phyloP scores from a whole-genome alignment of 2,113 vertebrate species.

The Recurvirostra avosetta region DNA sequence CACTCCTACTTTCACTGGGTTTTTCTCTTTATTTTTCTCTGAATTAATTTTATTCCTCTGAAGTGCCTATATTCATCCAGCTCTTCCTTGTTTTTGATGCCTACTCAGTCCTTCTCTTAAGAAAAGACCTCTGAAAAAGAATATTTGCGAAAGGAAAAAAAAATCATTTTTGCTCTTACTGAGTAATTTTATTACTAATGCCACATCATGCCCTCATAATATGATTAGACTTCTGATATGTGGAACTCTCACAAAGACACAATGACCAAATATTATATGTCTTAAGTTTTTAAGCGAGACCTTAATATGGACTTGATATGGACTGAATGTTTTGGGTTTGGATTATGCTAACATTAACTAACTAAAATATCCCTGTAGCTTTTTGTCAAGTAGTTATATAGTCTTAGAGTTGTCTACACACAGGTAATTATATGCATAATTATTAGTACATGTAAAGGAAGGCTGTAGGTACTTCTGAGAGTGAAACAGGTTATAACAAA shows the following conservation, averaged over 20 bases:
- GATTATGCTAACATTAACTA: constrained; percentile 1
- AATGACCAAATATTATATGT: not conserved
- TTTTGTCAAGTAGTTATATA: constrained; percentile 29
- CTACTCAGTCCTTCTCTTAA: not conserved
- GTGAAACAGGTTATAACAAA: constrained; percentile 21
- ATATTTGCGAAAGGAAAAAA: not conserved
- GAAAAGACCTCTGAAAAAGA: not conserved
- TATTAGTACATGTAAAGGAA: not conserved
- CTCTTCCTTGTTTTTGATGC: not conserved
- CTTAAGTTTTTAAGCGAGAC: not conserved
- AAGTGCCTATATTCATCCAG: not conserved
- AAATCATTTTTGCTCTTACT: not conserved
- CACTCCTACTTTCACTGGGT: not conserved
- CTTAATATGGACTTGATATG: not conserved
- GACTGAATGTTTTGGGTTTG: not conserved
- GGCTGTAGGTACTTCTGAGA: not conserved
- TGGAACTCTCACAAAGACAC: not conserved
- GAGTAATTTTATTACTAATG: not conserved
- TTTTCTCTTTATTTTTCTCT: not conserved
- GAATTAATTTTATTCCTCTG: not conserved
- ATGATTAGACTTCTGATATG: not conserved
- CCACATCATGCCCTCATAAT: not conserved
- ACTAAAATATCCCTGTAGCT: constrained; percentile 11
- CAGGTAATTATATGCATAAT: not conserved
- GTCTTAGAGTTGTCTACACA: not conserved